Percentiles rank a stretch among this genome's conserved stretches.
Conservation (phyloP, 2,113 vertebrate genomes). For the Archilochus colubris region DNA sequence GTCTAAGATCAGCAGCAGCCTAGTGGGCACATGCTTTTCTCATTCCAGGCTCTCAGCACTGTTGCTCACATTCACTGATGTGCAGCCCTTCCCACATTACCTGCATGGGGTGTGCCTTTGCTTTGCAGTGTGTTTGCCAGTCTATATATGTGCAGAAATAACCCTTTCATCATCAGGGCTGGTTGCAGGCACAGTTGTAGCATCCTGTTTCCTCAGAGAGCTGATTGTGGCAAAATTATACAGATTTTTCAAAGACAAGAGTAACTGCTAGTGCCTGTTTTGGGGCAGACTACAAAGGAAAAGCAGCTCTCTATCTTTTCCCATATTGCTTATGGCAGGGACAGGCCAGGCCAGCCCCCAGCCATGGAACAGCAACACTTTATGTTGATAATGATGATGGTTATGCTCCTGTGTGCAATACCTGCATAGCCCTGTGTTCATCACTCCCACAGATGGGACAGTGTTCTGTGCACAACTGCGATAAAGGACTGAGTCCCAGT, state of each 20-base stretch:
- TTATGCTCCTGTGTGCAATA: rapidly evolving
- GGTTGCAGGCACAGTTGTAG: background rate
- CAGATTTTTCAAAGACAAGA: background rate
- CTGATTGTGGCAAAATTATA: background rate
- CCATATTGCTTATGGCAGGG: background rate
- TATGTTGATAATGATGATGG: background rate
- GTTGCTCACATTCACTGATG: background rate
- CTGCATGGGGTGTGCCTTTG: background rate
- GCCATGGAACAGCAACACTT: background rate
- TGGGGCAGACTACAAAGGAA: background rate
- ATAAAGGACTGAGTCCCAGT: background rate
- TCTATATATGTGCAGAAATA: rapidly evolving
- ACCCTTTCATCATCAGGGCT: background rate
- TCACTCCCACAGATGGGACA: background rate
- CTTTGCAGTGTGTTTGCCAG: background rate
- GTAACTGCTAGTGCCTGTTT: background rate
- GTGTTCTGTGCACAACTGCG: background rate
- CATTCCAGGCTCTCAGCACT: background rate
- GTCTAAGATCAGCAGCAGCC: background rate
- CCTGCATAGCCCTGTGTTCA: no score
- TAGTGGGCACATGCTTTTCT: background rate
- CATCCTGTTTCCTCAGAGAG: background rate
- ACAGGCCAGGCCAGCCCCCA: background rate
- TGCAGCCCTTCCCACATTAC: background rate
- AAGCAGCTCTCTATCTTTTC: background rate